A percentile compares a stretch with the other conserved stretches of the same genome.
These are phyloP conservation scores for Anthonomus grandis DNA, from an alignment of 1,140 invertebrate genomes.

Conservation along the genomic window DNA sequence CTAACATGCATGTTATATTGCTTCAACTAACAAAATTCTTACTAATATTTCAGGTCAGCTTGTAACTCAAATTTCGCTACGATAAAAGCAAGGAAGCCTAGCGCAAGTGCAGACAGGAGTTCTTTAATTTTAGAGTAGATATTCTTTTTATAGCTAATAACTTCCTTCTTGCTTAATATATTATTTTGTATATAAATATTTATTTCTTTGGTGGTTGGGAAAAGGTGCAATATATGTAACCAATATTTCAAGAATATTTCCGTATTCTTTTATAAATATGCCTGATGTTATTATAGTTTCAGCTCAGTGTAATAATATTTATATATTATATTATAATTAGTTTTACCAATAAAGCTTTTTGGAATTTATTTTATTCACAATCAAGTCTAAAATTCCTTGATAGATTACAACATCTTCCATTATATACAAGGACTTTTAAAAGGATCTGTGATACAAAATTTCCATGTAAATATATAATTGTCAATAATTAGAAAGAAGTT, in stretches of 20 bases:
- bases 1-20: no score
- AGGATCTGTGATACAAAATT: slow-evolving; percentile 6
- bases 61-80: slow-evolving; percentile 65
- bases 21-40: no score
- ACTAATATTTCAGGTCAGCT: no score
- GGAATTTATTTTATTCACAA: not conserved
- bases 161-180: not conserved
- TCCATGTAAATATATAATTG: not conserved
- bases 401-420: not conserved
- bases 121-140: slow-evolving; percentile 58
- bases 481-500: not conserved
- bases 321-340: not conserved
- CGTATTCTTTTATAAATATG: not conserved
- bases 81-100: slow-evolving; percentile 79
- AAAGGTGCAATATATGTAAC: slow-evolving; percentile 19
- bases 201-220: slow-evolving; percentile 23
- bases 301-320: not conserved
- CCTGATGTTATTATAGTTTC: not conserved
- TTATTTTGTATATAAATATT: slow-evolving; percentile 9
- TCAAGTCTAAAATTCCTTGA: slow-evolving; percentile 3
- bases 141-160: not conserved
- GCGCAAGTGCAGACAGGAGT: slow-evolving; percentile 77
- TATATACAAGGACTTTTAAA: slow-evolving; percentile 10
- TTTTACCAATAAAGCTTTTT: not conserved
- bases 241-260: slow-evolving; percentile 8